phyloP scores from a whole-genome alignment of 2,113 vertebrate species.

The Seriola aureovittata region DNA sequence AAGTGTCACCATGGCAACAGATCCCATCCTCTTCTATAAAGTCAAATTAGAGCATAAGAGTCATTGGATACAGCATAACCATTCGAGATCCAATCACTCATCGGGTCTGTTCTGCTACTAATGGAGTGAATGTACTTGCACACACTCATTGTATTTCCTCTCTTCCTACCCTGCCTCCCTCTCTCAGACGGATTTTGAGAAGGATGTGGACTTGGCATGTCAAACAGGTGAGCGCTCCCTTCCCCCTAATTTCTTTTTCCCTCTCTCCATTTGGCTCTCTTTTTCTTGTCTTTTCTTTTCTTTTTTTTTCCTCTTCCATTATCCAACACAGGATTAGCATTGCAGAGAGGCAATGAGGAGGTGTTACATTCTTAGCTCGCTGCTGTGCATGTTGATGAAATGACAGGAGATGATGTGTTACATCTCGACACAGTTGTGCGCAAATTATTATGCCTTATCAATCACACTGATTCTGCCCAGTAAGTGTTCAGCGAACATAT shows the following conservation, averaged over 20 bases:
- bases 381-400: conserved; percentile 41
- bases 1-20: conserved; percentile 46
- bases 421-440: conserved; percentile 32
- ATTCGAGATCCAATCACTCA: conserved; percentile 45
- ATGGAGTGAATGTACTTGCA: conserved; percentile 20
- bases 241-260: conserved; percentile 16
- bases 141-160: conserved; percentile 48
- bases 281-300: not conserved
- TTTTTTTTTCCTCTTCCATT: not conserved
- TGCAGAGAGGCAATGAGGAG: conserved; percentile 21
- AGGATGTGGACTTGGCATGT: conserved; percentile 98
- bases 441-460: conserved; percentile 72
- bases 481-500: conserved; percentile 62
- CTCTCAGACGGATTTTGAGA: conserved; percentile 98
- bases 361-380: conserved; percentile 24
- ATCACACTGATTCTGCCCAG: conserved; percentile 67
- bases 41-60: conserved; percentile 22
- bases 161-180: conserved; percentile 45
- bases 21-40: conserved; percentile 20
- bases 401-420: conserved; percentile 58
- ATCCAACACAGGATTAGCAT: conserved; percentile 42
- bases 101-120: conserved; percentile 4
- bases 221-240: conserved; percentile 91
- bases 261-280: conserved; percentile 14
- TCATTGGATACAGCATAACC: conserved; percentile 32